phyloP scores from a whole-genome alignment of 2,888 invertebrate genomes.

The Ormyrus nitidulus region DNA sequence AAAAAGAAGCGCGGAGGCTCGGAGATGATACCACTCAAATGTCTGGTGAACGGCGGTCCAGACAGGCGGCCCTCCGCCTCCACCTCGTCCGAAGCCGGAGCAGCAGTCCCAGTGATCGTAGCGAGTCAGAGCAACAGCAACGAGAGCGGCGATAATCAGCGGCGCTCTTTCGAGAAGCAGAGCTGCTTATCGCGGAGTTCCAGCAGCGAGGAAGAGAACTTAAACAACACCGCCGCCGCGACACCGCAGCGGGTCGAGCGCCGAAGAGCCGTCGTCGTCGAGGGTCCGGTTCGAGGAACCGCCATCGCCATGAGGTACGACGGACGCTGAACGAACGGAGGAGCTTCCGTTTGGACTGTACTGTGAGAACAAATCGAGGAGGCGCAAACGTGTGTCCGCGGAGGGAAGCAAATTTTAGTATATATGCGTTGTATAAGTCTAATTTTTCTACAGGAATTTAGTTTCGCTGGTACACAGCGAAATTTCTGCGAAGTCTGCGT shows the following conservation, averaged over 20 bases:
- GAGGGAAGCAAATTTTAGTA: too few species aligned
- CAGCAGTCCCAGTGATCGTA: not conserved
- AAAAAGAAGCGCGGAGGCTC: slow-evolving; percentile 52
- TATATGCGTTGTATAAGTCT: too few species aligned
- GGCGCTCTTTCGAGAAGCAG: slow-evolving; percentile 16
- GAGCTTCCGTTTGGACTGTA: too few species aligned
- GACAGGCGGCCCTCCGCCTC: slow-evolving; percentile 65
- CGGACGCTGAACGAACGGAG: too few species aligned
- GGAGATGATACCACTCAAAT: slow-evolving; percentile 69
- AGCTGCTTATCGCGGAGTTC: slow-evolving; percentile 39
- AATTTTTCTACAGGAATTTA: too few species aligned
- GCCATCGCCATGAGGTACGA: slow-evolving; percentile 12
- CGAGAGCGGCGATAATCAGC: not conserved
- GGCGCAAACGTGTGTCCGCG: too few species aligned
- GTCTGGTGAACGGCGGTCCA: slow-evolving; percentile 71
- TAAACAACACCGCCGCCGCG: slow-evolving; percentile 52
- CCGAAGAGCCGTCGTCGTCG: slow-evolving; percentile 45
- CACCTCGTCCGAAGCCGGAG: not conserved
- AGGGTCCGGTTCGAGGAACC: slow-evolving; percentile 47
- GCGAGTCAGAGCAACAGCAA: not conserved
- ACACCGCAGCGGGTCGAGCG: slow-evolving; percentile 48
- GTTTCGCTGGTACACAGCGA: too few species aligned
- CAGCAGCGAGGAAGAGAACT: slow-evolving; percentile 60
- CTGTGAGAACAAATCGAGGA: too few species aligned
- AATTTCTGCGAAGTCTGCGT: too few species aligned